phyloP scores from a whole-genome alignment of 2,888 invertebrate species.

The Eretmocerus hayati region DNA sequence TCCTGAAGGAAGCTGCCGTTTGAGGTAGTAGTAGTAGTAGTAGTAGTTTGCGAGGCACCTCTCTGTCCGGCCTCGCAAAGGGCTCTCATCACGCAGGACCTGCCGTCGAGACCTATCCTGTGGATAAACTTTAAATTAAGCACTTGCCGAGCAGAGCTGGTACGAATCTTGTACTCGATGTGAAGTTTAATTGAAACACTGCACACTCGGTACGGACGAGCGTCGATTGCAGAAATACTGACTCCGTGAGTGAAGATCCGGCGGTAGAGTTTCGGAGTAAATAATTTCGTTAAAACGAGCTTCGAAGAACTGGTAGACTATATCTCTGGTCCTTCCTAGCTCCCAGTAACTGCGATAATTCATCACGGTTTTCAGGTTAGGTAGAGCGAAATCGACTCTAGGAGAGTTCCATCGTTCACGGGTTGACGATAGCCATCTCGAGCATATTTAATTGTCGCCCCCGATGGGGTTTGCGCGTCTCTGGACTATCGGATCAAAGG shows the following conservation, averaged over 20 bases:
- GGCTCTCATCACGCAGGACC: conserved; percentile 63
- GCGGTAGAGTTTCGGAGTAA: conserved; percentile 6
- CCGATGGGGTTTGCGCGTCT: too few species aligned
- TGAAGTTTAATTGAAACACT: conserved; percentile 19
- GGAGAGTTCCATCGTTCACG: too few species aligned
- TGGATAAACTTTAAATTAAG: conserved; percentile 27
- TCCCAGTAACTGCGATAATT: too few species aligned
- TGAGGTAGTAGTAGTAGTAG: too few species aligned
- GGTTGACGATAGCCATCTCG: too few species aligned
- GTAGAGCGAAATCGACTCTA: too few species aligned
- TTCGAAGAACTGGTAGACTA: background rate
- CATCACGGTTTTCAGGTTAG: too few species aligned
- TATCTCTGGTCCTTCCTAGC: too few species aligned
- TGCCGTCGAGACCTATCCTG: conserved; percentile 69
- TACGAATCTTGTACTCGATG: background rate
- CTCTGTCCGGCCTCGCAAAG: conserved; percentile 66
- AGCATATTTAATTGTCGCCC: too few species aligned
- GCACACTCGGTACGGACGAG: background rate
- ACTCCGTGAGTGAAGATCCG: too few species aligned
- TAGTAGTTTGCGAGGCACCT: conserved; percentile 32
- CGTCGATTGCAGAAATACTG: too few species aligned
- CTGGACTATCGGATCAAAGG: too few species aligned
- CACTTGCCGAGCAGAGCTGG: background rate
- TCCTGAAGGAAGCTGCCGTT: conserved; percentile 43
- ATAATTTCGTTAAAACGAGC: conserved; percentile 7